A percentile compares a stretch with the other conserved stretches of the same genome.
Evolutionary conservation across 2,888 invertebrate species (phyloP).

Genomic region (Eupithecia exiguata): DNA sequence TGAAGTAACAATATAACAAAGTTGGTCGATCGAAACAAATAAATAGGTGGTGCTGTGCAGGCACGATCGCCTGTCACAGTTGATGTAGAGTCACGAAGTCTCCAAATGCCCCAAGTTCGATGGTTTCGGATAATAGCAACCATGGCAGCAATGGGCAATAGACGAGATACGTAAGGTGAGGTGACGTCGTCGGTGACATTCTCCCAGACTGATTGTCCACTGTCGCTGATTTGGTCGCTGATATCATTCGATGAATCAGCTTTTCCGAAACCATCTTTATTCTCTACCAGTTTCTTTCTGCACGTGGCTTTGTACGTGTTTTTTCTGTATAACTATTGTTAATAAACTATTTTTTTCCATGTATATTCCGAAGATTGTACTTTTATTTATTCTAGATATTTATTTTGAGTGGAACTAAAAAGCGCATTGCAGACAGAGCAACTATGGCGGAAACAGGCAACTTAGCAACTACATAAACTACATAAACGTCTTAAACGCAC

Average conservation of each 20-base stretch:
- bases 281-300: neutral
- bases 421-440: too few species aligned
- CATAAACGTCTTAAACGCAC: too few species aligned
- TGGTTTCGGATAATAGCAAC: neutral
- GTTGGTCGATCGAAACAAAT: neutral
- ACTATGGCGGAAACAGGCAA: too few species aligned
- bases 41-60: neutral
- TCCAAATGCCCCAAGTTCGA: neutral
- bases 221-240: neutral
- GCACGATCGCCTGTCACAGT: neutral
- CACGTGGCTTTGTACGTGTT: neutral
- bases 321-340: neutral
- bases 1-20: neutral
- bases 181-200: neutral
- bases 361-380: too few species aligned
- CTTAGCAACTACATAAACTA: too few species aligned
- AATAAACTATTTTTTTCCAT: neutral
- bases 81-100: constrained; percentile 5
- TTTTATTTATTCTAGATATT: too few species aligned
- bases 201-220: neutral
- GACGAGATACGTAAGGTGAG: neutral
- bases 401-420: too few species aligned
- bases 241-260: neutral
- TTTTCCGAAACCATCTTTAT: neutral
- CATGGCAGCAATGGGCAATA: neutral